Evolutionary conservation across 2,888 invertebrate genomes (phyloP).

Genomic region (Polymixis lichenea): DNA sequence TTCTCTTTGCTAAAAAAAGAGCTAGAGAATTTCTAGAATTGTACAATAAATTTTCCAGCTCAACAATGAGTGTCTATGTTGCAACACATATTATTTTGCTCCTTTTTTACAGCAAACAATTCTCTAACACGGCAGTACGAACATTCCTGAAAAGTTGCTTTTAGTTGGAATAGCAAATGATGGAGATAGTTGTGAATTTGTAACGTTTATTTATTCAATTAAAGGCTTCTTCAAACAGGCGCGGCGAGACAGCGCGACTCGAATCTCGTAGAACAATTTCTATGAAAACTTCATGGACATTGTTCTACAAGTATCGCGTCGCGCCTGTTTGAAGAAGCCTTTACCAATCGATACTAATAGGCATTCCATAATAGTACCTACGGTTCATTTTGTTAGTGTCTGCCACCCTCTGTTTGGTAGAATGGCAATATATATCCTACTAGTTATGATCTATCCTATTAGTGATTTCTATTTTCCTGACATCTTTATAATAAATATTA

Average conservation of each 20-base stretch:
- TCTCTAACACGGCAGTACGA: neutral
- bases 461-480: neutral
- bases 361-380: neutral
- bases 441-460: no score
- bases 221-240: neutral
- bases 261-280: no score
- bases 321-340: no score
- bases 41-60: neutral
- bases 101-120: neutral
- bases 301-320: no score
- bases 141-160: neutral
- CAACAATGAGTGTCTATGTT: neutral
- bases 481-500: neutral
- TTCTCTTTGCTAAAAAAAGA: no score
- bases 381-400: neutral
- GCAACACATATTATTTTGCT: slow-evolving; percentile 7
- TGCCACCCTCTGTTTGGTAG: neutral
- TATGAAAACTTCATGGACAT: no score
- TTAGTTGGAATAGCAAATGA: neutral
- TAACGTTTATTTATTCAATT: neutral
- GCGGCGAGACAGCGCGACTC: no score
- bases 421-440: neutral
- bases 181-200: neutral
- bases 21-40: slow-evolving; percentile 18
- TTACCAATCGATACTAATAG: neutral